Conservation (phyloP, 2,888 invertebrate genomes). For the Baronia brevicornis region DNA sequence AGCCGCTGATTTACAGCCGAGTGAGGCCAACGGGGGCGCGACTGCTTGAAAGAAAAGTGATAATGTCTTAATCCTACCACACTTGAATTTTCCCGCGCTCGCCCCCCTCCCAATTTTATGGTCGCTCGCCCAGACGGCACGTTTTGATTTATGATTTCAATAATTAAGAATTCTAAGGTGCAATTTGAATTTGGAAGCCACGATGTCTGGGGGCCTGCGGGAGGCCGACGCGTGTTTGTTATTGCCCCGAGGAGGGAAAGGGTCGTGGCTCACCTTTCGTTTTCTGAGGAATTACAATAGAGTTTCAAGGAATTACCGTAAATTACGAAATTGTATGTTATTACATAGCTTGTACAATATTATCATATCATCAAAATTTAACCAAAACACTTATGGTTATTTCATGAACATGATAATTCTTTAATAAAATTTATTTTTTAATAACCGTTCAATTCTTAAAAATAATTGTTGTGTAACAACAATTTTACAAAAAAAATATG, state of each 20-base stretch:
- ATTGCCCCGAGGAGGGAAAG: constrained; percentile 62
- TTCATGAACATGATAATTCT: too few species aligned
- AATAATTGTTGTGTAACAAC: too few species aligned
- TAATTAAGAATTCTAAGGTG: constrained; percentile 76
- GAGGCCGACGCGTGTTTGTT: constrained; percentile 70
- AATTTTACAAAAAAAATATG: too few species aligned
- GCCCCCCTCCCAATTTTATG: constrained; percentile 62
- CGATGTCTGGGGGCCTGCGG: constrained; percentile 56
- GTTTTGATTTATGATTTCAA: constrained; percentile 76
- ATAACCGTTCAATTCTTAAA: too few species aligned
- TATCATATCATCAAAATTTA: too few species aligned
- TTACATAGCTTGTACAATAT: constrained; percentile 5
- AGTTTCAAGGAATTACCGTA: constrained; percentile 48
- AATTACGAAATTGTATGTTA: constrained; percentile 30
- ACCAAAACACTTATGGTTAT: too few species aligned
- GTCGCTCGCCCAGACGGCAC: constrained; percentile 71
- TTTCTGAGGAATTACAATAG: constrained; percentile 56
- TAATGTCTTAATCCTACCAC: constrained; percentile 80
- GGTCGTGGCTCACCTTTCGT: constrained; percentile 58
- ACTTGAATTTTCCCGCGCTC: constrained; percentile 55
- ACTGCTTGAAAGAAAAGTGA: constrained; percentile 78
- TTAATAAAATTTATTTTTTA: too few species aligned
- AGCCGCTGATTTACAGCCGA: constrained; percentile 74
- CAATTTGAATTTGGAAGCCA: constrained; percentile 71
- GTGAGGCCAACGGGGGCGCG: constrained; percentile 60